Evolutionary conservation across 2,113 vertebrate species (phyloP), one percentile per base, ranked within the genome.

Genomic region (Seriola dumerili): DNA sequence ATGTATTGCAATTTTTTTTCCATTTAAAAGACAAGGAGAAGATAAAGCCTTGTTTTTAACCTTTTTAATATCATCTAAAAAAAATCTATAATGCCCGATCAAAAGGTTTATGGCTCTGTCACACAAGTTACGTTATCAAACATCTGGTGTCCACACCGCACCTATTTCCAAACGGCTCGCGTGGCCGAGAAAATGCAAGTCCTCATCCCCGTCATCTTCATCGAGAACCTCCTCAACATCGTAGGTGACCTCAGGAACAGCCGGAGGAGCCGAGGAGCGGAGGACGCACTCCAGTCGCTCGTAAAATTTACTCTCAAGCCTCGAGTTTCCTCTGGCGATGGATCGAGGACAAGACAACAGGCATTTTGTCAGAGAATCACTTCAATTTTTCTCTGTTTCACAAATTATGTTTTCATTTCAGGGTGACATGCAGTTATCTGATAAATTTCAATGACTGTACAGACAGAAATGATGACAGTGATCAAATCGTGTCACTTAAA

Each of bases 221-320:
- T 91, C 83, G 0, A 67, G 21, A 40, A 77, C 64, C 38, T 91
- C 91, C 16, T 93, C 90, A 0, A 92, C 84, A 1, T 90, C 88
- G 2, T 90, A 93, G 21, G 87, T 84, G 66, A 90, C 78, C 71
- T 93, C 88, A 1, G 91, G 78, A 14, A 79, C 58, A 14, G 81
- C 46, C 0, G 87, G 87, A 12, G 90, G 17, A 29, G 46, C 55
- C 0, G 88, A 72, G 25, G 88, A 88, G 44, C 81, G 52, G 19
- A 95, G 84, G 8, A 95, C 69, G 29, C 81, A 74, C 73, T 94
- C 86, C 29, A 95, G 65, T 70, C 88, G 91, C 19, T 91, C 80
- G n/a, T 94, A 90, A 61, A 92, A 93, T 42, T 92, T 94, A 55
- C 86, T 89, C 52, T 95, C 93, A 25, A 87, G 54, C 80, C 72